phyloP scores from a whole-genome alignment of 2,888 invertebrate genomes.

The Diplazon laetatorius region DNA sequence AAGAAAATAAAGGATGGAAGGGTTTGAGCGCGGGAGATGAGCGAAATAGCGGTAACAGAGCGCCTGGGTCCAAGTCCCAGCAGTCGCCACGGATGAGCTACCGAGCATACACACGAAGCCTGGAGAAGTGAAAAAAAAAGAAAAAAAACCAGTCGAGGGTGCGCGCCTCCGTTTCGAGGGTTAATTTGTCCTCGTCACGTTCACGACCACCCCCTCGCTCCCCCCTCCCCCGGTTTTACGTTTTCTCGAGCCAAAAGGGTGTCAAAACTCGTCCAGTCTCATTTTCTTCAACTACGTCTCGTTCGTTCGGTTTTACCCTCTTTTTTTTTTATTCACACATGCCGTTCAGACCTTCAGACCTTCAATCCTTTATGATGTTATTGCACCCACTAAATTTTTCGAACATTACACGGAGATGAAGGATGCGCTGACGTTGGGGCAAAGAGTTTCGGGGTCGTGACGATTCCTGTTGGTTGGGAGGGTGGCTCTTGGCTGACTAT shows the following conservation, averaged over 20 bases:
- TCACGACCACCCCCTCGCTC: conserved; percentile 41
- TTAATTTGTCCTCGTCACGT: conserved; percentile 78
- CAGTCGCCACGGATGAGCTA: neutral
- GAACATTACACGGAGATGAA: conserved; percentile 43
- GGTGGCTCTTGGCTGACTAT: conserved; percentile 38
- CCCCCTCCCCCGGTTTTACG: conserved; percentile 29
- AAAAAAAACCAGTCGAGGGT: conserved; percentile 55
- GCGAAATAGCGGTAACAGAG: conserved; percentile 3
- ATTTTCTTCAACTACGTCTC: conserved; percentile 24
- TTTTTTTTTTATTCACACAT: conserved; percentile 16
- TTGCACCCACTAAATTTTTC: conserved; percentile 52
- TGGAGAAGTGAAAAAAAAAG: too few species aligned
- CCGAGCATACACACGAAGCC: neutral
- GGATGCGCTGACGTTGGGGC: conserved; percentile 3
- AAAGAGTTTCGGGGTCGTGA: conserved; percentile 14
- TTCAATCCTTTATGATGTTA: conserved; percentile 37
- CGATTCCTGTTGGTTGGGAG: neutral
- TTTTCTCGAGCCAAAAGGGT: conserved; percentile 60
- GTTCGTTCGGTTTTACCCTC: conserved; percentile 42
- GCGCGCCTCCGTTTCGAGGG: conserved; percentile 47
- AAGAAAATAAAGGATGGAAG: conserved; percentile 66
- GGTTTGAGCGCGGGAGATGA: conserved; percentile 58
- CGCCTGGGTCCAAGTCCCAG: neutral
- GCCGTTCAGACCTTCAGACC: conserved; percentile 9
- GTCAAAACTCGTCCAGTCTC: conserved; percentile 21